phyloP scores from a whole-genome alignment of 2,797 vertebrate genomes.

The Peromyscus aztecus region DNA sequence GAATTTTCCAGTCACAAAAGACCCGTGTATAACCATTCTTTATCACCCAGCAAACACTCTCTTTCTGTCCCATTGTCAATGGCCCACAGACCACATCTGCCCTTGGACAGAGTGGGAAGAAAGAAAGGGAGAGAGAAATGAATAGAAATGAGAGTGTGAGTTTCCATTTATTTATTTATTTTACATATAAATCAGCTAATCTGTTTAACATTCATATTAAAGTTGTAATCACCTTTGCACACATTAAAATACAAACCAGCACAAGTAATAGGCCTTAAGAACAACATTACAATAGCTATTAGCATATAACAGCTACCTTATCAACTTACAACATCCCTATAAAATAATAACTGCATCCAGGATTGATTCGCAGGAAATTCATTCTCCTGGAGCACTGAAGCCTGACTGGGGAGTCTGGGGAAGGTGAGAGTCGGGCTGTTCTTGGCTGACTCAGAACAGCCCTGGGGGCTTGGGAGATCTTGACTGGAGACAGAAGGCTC shows the following conservation, averaged over 20 bases:
- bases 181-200: conserved; percentile 84
- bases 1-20: conserved; percentile 84
- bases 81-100: conserved; percentile 75
- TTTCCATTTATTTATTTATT: conserved; percentile 86
- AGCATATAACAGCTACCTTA: conserved; percentile 87
- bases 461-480: neutral
- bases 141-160: conserved; percentile 74
- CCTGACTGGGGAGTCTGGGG: conserved; percentile 82
- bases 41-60: conserved; percentile 82
- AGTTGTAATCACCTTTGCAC: conserved; percentile 89
- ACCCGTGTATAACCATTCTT: conserved; percentile 69
- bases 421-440: conserved; percentile 55
- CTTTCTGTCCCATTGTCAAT: conserved; percentile 81
- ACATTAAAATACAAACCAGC: conserved; percentile 87
- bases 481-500: neutral
- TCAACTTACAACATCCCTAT: conserved; percentile 87
- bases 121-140: conserved; percentile 74
- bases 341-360: conserved; percentile 86
- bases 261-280: conserved; percentile 86
- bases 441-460: conserved; percentile 52
- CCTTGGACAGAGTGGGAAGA: conserved; percentile 77
- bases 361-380: conserved; percentile 81
- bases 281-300: conserved; percentile 86
- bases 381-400: conserved; percentile 80
- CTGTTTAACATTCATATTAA: conserved; percentile 88